Evolutionary conservation across 2,797 vertebrate species (phyloP), one percentile per base, ranked within the genome.

Genomic region (Oreonectes daqikongensis): DNA sequence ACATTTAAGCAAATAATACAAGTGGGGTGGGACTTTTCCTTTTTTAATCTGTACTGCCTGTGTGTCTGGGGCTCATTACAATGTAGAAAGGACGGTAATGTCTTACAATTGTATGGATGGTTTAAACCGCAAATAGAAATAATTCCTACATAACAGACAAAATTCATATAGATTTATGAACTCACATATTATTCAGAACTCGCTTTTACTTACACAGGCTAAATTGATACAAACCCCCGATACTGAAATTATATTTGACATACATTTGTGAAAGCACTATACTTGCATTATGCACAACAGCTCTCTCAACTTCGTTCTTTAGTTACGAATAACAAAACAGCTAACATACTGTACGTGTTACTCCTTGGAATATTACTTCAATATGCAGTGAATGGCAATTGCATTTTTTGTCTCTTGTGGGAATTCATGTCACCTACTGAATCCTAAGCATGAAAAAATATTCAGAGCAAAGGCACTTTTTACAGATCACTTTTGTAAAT

Each of bases 1-100:
- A 77, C 75, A 70, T 59, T 35, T 60, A 60, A 61, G 64, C 72
- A 65, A 18, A 22, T 55, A 66, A 67, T 28, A 60, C n/a, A 66
- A 22, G 52, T 67, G 15, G 17, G 48, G 5, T 17, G 61, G 22
- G 5, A 17, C 35, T 52, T 60, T 7, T 18, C 30, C 24, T 14
- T 28, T 18, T 55, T 38, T 28, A 28, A 74, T 53, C n/a, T 65
- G 61, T 66, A 66, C 18, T 42, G 48, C 60, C 48, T 42, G 50
- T 26, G 40, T 65, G 26, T 65, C 22, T 53, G 18, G 20, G 32
- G 60, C 12, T 53, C 11, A 42, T 40, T 52, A 53, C 46, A 28
- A 73, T 10, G 17, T 28, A 12, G 10, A 42, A 60, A 60, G 59
- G 20, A 50, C 30, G 14, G 59, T 35, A 5, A 48, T 35, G 5